These are phyloP conservation scores for Pharmacophagus antenor DNA, from an alignment of 2,888 invertebrate species.

Conservation along the genomic window DNA sequence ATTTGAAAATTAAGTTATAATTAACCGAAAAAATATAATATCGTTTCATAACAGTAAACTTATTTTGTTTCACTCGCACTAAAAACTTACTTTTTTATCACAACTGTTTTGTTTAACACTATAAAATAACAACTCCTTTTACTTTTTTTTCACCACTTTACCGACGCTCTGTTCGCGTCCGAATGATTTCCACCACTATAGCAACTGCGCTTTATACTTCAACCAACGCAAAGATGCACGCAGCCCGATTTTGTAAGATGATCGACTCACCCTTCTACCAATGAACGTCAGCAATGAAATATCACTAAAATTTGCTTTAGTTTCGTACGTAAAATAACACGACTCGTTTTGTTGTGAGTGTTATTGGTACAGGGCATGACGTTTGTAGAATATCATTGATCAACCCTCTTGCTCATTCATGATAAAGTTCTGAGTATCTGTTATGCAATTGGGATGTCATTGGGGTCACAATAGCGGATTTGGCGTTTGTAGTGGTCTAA, in stretches of 20 bases:
- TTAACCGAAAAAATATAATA: background rate
- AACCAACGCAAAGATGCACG: slow-evolving; percentile 73
- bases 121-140: slow-evolving; percentile 41
- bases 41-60: slow-evolving; percentile 33
- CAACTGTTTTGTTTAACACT: slow-evolving; percentile 61
- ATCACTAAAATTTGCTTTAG: slow-evolving; percentile 35
- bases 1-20: background rate
- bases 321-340: slow-evolving; percentile 33
- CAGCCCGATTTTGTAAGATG: slow-evolving; percentile 76
- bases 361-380: slow-evolving; percentile 64
- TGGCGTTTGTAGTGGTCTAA: slow-evolving; percentile 35
- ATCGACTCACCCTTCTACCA: slow-evolving; percentile 65
- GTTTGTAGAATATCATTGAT: slow-evolving; percentile 65
- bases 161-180: slow-evolving; percentile 71
- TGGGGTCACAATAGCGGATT: slow-evolving; percentile 69
- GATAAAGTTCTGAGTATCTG: slow-evolving; percentile 59
- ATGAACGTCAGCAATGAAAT: slow-evolving; percentile 38
- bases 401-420: slow-evolving; percentile 72
- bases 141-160: slow-evolving; percentile 65
- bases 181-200: slow-evolving; percentile 72
- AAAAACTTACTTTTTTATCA: slow-evolving; percentile 62
- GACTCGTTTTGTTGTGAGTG: slow-evolving; percentile 24
- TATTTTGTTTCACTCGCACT: slow-evolving; percentile 29
- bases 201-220: slow-evolving; percentile 75
- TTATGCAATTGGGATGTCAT: slow-evolving; percentile 68